Evolutionary conservation across 2,888 invertebrate species (phyloP).

Genomic region (Apamea anceps): DNA sequence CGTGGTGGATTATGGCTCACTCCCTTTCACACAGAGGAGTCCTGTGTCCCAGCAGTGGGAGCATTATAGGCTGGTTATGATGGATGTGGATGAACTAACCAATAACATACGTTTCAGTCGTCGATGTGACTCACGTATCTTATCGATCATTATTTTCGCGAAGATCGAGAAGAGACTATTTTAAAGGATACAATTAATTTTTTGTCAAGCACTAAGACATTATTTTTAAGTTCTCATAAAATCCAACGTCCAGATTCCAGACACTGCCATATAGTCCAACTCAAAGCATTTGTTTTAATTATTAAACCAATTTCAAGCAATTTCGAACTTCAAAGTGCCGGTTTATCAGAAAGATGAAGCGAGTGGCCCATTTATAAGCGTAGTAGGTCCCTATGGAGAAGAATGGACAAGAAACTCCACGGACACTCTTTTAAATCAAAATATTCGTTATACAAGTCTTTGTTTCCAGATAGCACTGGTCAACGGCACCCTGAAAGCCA

Average conservation of each 20-base stretch:
- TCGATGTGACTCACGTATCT: neutral
- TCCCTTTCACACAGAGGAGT: neutral
- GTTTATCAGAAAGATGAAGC: neutral
- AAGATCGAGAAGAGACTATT: neutral
- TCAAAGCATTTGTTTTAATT: neutral
- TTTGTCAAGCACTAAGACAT: neutral
- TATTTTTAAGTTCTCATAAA: neutral
- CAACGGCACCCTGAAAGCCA: constrained; percentile 68
- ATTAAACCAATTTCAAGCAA: neutral
- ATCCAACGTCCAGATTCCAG: neutral
- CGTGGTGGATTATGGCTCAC: neutral
- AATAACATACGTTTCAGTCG: neutral
- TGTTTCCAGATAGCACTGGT: constrained; percentile 68
- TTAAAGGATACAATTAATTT: neutral
- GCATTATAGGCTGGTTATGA: neutral
- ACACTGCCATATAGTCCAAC: neutral
- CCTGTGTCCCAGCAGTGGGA: neutral
- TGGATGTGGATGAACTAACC: neutral
- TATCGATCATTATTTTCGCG: neutral
- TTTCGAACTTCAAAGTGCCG: neutral
- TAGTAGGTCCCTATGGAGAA: neutral
- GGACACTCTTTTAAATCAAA: neutral
- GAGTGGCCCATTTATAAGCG: neutral
- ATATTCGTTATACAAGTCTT: neutral
- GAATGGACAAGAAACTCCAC: neutral